Percentiles rank a stretch among this genome's conserved stretches.
phyloP scores from a whole-genome alignment of 2,888 invertebrate genomes.

The Eustalomyia histrio region DNA sequence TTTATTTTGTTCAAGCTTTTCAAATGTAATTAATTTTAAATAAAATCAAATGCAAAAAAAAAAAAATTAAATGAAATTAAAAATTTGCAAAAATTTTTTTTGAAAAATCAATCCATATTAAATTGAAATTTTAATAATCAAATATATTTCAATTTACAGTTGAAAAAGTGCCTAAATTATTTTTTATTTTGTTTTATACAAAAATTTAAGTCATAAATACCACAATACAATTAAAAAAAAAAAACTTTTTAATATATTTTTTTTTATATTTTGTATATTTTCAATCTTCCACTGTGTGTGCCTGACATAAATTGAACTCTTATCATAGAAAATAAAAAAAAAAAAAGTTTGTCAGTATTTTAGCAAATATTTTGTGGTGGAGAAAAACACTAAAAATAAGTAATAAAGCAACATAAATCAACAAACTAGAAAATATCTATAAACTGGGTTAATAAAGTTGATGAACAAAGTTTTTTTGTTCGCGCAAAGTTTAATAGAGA shows the following conservation, averaged over 20 bases:
- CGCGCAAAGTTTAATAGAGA: too few relatives aligned
- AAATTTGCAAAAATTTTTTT: neutral
- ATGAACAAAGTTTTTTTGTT: too few relatives aligned
- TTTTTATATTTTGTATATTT: neutral
- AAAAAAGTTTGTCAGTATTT: neutral
- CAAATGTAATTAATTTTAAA: constrained; percentile 7
- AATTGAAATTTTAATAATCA: neutral
- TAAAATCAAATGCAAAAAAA: constrained; percentile 7
- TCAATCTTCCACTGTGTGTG: neutral
- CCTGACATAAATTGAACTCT: constrained; percentile 1
- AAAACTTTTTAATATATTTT: neutral
- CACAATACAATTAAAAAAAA: neutral
- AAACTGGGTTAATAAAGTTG: constrained; percentile 1
- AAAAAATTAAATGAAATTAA: neutral
- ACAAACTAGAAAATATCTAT: neutral
- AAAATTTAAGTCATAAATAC: neutral
- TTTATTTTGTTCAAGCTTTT: constrained; percentile 19
- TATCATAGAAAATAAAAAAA: neutral
- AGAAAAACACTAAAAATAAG: neutral
- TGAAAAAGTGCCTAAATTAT: neutral
- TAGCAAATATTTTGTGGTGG: neutral
- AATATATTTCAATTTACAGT: neutral
- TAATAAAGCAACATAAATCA: neutral
- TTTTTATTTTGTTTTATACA: neutral
- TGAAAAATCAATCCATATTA: neutral